Evolutionary conservation across 1,140 invertebrate genomes (phyloP).

Genomic region (Bombus fervidus): DNA sequence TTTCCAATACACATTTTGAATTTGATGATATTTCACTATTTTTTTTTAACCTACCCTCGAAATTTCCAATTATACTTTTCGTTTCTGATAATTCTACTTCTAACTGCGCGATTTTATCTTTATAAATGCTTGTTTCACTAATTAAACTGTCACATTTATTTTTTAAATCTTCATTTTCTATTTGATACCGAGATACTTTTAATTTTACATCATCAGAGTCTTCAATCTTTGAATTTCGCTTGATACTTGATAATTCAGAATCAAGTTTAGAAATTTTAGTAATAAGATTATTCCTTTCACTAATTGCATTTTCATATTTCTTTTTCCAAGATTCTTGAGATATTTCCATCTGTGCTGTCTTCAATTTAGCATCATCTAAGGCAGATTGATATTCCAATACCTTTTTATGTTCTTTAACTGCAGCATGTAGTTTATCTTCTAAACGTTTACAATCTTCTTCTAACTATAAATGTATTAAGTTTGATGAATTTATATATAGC

Average conservation of each 20-base stretch:
- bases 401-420: constrained; percentile 73
- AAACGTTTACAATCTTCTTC: constrained; percentile 76
- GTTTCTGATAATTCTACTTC: constrained; percentile 70
- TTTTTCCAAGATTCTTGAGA: constrained; percentile 74
- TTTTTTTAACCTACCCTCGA: constrained; percentile 66
- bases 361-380: constrained; percentile 73
- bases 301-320: constrained; percentile 71
- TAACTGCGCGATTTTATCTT: constrained; percentile 71
- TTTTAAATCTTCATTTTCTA: constrained; percentile 69
- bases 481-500: constrained; percentile 24
- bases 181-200: constrained; percentile 58
- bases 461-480: constrained; percentile 59
- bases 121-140: constrained; percentile 66
- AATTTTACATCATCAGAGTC: constrained; percentile 63
- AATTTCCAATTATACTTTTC: constrained; percentile 58
- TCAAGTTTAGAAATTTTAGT: constrained; percentile 66
- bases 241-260: constrained; percentile 60
- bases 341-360: constrained; percentile 78
- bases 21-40: constrained; percentile 46
- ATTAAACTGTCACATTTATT: constrained; percentile 68
- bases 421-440: constrained; percentile 74
- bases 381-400: constrained; percentile 72
- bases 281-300: constrained; percentile 66
- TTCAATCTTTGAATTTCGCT: constrained; percentile 55
- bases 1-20: constrained; percentile 65